Evolutionary conservation across 2,797 vertebrate species (phyloP).

Genomic region (Alca torda): DNA sequence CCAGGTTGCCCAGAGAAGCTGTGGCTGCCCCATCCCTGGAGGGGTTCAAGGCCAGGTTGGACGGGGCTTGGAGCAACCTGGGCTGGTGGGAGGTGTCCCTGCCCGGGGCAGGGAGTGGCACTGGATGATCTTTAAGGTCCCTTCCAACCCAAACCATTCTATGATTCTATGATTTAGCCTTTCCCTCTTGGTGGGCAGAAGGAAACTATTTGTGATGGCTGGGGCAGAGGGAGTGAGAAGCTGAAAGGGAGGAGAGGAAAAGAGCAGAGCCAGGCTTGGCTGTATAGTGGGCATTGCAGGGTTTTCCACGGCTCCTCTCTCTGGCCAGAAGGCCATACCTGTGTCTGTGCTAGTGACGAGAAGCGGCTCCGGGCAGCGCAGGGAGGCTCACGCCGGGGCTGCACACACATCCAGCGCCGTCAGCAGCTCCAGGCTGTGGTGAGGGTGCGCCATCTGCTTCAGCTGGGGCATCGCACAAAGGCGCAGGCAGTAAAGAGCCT

Average conservation of each 20-base stretch:
- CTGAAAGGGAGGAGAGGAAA: background rate
- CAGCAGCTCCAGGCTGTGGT: background rate
- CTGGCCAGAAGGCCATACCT: background rate
- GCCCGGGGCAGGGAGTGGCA: too few relatives aligned
- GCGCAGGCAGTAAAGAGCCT: background rate
- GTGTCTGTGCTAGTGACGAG: background rate
- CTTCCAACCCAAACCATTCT: background rate
- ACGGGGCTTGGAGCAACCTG: background rate
- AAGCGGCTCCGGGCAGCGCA: accelerated
- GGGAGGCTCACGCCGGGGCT: background rate
- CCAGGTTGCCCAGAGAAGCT: too few relatives aligned
- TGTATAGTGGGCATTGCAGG: background rate
- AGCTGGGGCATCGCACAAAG: background rate
- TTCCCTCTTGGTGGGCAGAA: background rate
- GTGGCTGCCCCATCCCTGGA: too few relatives aligned
- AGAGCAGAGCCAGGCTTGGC: background rate
- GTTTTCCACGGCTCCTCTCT: background rate
- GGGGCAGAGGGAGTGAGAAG: background rate
- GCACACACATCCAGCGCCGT: background rate
- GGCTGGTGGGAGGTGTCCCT: background rate
- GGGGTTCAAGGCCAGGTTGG: too few relatives aligned
- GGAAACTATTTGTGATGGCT: background rate
- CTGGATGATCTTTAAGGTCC: background rate
- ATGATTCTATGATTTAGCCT: background rate
- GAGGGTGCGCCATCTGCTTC: background rate